Evolutionary conservation across 2,888 invertebrate genomes (phyloP), one percentile per base, ranked within the genome.

Genomic region (Tanaodytes sp.): DNA sequence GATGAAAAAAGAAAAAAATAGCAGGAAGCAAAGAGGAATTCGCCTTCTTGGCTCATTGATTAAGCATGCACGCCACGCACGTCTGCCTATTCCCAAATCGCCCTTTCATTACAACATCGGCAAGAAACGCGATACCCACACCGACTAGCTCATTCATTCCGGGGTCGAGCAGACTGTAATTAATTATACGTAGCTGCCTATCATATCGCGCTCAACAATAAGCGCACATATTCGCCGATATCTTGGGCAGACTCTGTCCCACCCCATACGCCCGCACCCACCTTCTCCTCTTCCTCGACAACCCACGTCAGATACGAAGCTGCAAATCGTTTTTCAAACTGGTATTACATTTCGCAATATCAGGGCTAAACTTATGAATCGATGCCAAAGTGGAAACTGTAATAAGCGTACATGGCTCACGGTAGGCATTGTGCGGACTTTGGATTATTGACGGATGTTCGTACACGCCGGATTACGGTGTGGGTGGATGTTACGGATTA

Each of bases 401-500:
- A 70, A 70, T 65, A 70, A 70, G 59, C 69, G 59, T 45, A 62
- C 51, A 46, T 49, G n/a, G 62, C 45, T 48, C 36, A 49, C 58
- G 58, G 52, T 52, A 58, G 52, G 58, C 43, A 69, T 63, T 63
- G 61, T 66, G 62, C 40, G 66, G 57, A 72, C 63, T 58, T 57
- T 30, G 59, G 51, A 58, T 69, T 72, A 72, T 70, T 72, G 67
- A 64, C 69, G 69, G 67, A 70, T 72, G 64, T 66, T 61, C 61
- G 59, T 62, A 61, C 67, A 59, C 43, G 63, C 16, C 46, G 76
- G 76, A 79, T 79, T 79, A 77, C 69, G 52, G 57, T 61, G 58
- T 72, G 75, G 73, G 66, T 73, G 65, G 76, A 72, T 73, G 71
- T 59, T 65, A 63, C 63, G 77, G 76, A 79, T 80, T 80, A 77